phyloP scores from a whole-genome alignment of 2,797 vertebrate species.

The Hemitrygon akajei region DNA sequence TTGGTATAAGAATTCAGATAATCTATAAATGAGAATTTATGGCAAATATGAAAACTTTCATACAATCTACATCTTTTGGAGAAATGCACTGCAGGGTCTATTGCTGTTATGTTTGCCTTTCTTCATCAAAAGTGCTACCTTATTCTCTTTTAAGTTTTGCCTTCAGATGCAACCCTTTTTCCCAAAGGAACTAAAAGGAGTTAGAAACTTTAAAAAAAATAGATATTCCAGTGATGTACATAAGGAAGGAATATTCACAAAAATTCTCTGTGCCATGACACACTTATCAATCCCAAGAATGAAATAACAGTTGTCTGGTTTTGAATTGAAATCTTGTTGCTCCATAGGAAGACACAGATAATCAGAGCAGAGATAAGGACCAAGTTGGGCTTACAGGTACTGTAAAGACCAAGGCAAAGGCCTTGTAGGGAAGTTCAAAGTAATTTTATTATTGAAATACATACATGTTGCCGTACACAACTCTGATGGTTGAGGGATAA shows the following conservation, averaged over 20 bases:
- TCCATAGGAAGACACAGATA: not conserved
- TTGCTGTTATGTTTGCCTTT: not conserved
- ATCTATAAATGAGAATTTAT: not conserved
- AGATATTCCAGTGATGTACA: not conserved
- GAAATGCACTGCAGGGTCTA: not conserved
- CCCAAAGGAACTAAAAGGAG: not conserved
- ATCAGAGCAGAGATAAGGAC: not conserved
- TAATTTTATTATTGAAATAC: no score
- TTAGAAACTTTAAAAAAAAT: not conserved
- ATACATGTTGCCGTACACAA: no score
- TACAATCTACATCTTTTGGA: not conserved
- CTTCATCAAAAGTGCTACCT: not conserved
- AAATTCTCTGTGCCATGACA: not conserved
- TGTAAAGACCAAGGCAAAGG: not conserved
- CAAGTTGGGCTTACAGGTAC: no score
- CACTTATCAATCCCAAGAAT: not conserved
- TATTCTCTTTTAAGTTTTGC: not conserved
- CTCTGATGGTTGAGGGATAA: no score
- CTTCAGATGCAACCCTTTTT: not conserved
- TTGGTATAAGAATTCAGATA: not conserved
- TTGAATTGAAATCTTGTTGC: not conserved
- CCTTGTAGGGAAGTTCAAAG: not conserved
- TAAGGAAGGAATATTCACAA: not conserved
- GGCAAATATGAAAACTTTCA: not conserved
- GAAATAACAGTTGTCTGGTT: not conserved